Base-by-base conservation (phyloP, 2,797 vertebrate genomes). In the Anguilla megastoma region DNA sequence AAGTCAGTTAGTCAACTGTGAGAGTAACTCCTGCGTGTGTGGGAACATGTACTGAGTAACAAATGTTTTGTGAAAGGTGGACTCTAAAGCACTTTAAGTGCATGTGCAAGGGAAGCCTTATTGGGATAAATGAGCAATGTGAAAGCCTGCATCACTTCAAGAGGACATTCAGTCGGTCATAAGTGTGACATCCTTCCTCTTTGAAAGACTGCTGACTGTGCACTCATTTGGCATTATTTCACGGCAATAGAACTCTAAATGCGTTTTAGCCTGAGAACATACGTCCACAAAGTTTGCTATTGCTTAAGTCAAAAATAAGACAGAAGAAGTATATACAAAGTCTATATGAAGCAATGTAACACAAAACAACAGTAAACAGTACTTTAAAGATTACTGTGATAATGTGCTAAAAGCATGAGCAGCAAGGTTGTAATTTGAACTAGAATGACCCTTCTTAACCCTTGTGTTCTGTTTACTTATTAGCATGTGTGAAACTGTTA, bases 171-270 rank as follows among this genome's bases (percentile, higher is more conserved):
- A 91, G 92, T 90, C 93, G 90, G 92, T 92, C 93, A 92, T 92
- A 96, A 94, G 95, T 94, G 94, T 96, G 94, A 96, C 94, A 95
- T 96, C 95, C 95, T 91, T 92, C 91, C 89, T 90, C 93, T 92
- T 92, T 94, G 90, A 76, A 14, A 14, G 12, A 76, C 12, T 18
- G 74, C 30, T 21, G 74, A 36, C 74, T 41, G 12, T 36, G 33
- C 30, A 12, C 2, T n/a, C 74, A 9, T 2, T 3, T 95, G 94
- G 95, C 94, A 95, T 95, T 94, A 96, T 91, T 92, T 90, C 89
- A 89, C 93, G 10, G 30, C 30, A 71, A 33, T 12, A 33, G 27
- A 74, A 12, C 69, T 74, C 8, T 36, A 16, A 33, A 74, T 16
- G 30, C 30, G 5, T 74, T 14, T 74, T 74, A 74, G 9, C 30